Evolutionary conservation across 2,113 vertebrate species (phyloP).

Genomic region (Catharus bicknelli): DNA sequence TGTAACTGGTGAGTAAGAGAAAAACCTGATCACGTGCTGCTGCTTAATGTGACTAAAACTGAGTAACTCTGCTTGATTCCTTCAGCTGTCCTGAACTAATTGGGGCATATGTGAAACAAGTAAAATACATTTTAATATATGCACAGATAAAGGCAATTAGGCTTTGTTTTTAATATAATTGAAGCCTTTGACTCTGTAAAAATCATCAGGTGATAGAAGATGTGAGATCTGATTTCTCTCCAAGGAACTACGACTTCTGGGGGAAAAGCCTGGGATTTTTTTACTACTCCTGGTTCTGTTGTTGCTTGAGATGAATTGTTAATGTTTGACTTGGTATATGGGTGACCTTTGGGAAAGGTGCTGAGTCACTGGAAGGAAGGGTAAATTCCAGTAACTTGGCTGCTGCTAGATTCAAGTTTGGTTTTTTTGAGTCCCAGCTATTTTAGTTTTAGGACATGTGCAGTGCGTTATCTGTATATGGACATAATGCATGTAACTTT

Average conservation of each 20-base stretch:
- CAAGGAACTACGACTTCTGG: not conserved
- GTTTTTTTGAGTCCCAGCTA: not conserved
- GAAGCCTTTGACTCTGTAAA: not conserved
- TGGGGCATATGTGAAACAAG: not conserved
- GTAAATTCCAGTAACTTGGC: not conserved
- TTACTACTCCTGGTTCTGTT: not conserved
- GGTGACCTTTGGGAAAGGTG: not conserved
- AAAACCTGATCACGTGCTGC: not conserved
- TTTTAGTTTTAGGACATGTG: not conserved
- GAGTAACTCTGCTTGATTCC: not conserved
- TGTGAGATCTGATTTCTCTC: not conserved
- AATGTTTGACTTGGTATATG: constrained; percentile 7
- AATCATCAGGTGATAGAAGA: not conserved
- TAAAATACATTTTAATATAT: not conserved
- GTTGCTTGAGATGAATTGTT: constrained; percentile 6
- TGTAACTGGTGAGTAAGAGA: constrained; percentile 80
- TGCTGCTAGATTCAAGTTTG: not conserved
- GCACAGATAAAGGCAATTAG: not conserved
- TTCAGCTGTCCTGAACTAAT: not conserved
- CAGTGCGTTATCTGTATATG: not conserved
- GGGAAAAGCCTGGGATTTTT: not conserved
- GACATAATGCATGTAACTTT: not conserved
- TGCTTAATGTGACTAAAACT: not conserved
- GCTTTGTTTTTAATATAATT: not conserved
- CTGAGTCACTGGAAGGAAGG: constrained; percentile 25